Evolutionary conservation across 2,113 vertebrate species (phyloP), one percentile per base, ranked within the genome.

Genomic region (Silurus glanis): DNA sequence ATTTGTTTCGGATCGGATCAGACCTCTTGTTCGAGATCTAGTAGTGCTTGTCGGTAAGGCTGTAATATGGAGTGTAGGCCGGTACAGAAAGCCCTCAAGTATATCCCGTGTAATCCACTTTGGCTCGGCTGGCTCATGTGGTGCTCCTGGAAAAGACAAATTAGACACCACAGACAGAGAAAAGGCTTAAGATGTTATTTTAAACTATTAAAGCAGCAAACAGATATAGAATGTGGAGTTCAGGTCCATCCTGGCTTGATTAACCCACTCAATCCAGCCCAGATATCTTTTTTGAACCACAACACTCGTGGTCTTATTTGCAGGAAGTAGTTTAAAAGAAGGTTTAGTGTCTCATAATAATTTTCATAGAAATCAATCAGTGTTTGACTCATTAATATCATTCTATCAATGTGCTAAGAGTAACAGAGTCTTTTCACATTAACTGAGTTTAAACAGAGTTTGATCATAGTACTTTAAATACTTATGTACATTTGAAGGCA

Each of bases 21-120:
- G 90, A 99, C 98, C 96, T 99, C 97, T 91, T 97, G 98, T 86
- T 99, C 98, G 3, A 99, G 94, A 91, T 98, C 98, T 87, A 99
- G 96, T 12, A 99, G 92, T 2, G 97, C 96, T 92, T 99, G 97
- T 87, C 98, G 95, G 92, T 99, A 99, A 0, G 98, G 97, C 92
- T 98, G 97, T 90, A 99, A 92, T 91, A 98, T 95, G 0, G 98
- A 98, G 92, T 99, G 97, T 8, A 99, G 94, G 0, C 98, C 98
- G 0, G 97, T 97, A 93, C 98, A 99, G 94, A 99, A 99, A 5
- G 98, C 98, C 71, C 97, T 93, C 83, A 99, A 87, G 91, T 99
- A 99, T 87, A 98, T 97, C 9, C 98, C 98, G 92, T 97, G 95
- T 80, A 98, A 94, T 23, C 96, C 97, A 5, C 95, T 89, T 92